Conservation (phyloP, 37 sponge, comb jelly and placozoan species). For the Diacarnus erythraeanus region DNA sequence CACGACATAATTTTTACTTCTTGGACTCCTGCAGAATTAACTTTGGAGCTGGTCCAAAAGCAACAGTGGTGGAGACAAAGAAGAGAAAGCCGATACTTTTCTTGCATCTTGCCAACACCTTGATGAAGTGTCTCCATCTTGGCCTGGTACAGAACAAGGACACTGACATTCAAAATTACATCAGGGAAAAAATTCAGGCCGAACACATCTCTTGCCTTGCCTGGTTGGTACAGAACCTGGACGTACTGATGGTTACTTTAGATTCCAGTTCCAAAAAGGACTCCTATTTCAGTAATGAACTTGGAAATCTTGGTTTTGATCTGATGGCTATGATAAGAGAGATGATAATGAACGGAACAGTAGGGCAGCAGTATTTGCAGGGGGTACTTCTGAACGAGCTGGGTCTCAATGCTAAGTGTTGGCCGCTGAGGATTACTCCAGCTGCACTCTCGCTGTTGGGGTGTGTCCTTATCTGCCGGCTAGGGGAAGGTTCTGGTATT, state of each 20-base stretch:
- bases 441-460: slow-evolving; percentile 59
- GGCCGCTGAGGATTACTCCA: slow-evolving; percentile 58
- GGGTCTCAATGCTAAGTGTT: slow-evolving; percentile 58
- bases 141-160: slow-evolving; percentile 24
- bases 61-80: background rate
- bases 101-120: slow-evolving; percentile 11
- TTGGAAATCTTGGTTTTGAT: background rate
- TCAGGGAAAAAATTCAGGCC: slow-evolving; percentile 8
- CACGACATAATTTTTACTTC: no score
- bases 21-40: background rate
- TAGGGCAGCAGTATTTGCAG: slow-evolving; percentile 24
- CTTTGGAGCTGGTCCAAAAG: background rate
- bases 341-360: slow-evolving; percentile 33
- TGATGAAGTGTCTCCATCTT: slow-evolving; percentile 29
- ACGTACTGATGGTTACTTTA: background rate
- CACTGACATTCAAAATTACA: background rate
- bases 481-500: background rate
- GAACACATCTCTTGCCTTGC: slow-evolving; percentile 55
- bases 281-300: background rate
- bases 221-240: slow-evolving; percentile 36
- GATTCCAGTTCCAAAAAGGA: background rate
- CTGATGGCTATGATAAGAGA: slow-evolving; percentile 36
- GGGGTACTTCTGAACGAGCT: slow-evolving; percentile 61
- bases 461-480: slow-evolving; percentile 58
- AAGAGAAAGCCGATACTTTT: slow-evolving; percentile 40